Evolutionary conservation across 2,888 invertebrate genomes (phyloP).

Genomic region (Drosophila pseudotakahashii): DNA sequence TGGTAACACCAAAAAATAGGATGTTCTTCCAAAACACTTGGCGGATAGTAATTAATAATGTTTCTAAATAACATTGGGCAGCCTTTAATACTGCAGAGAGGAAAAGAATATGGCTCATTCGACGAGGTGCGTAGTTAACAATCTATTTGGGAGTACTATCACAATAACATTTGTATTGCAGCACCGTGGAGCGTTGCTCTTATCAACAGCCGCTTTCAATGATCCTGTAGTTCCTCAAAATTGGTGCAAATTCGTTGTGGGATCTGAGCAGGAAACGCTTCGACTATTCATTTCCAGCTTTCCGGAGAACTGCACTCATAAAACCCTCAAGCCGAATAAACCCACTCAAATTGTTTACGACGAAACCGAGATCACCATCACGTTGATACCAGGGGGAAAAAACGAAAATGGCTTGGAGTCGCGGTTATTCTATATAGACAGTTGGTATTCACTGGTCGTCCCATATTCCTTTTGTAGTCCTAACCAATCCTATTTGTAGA

Average conservation of each 20-base stretch:
- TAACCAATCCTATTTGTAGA: constrained; percentile 24
- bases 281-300: constrained; percentile 3
- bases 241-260: constrained; percentile 47
- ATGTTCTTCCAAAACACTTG: not conserved
- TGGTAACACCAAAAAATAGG: not conserved
- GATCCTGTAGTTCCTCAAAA: constrained; percentile 32
- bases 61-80: constrained; percentile 64
- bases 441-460: constrained; percentile 29
- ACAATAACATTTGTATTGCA: not conserved
- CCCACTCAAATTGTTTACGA: constrained; percentile 21
- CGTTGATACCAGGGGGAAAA: constrained; percentile 46
- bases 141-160: not conserved
- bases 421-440: constrained; percentile 50
- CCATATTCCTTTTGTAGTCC: no score
- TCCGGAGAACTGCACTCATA: constrained; percentile 8
- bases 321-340: constrained; percentile 27
- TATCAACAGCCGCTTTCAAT: constrained; percentile 57
- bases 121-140: constrained; percentile 41
- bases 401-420: not conserved
- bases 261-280: constrained; percentile 45
- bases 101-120: constrained; percentile 39
- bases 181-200: constrained; percentile 55
- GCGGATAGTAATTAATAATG: constrained; percentile 39
- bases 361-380: constrained; percentile 24
- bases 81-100: constrained; percentile 48